Base-by-base conservation (phyloP, 2,888 invertebrate genomes). In the Synanthedon vespiformis region DNA sequence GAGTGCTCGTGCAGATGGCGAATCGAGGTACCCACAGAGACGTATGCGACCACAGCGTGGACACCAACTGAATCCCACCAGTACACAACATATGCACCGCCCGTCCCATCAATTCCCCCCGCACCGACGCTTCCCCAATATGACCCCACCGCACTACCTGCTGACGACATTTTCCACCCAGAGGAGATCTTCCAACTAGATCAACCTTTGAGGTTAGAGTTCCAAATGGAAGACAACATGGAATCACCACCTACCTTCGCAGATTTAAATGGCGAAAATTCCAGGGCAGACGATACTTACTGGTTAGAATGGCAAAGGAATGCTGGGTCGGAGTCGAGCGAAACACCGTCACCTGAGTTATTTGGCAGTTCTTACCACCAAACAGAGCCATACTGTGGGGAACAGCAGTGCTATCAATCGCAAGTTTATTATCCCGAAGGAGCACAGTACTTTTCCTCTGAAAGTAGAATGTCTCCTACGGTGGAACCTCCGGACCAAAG, bases 171-270 rank as follows among this genome's bases (percentile, higher is more conserved):
- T 27, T 93, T 93, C 70, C 93, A 93, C 67, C 93, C 93, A 0
- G 93, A 93, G 67, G 93, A 93, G 73, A 93, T 93, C 57, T 93
- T 93, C 75, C 93, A 93, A 70, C 75, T 93, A 55, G 93, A 93
- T 65, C 93, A 93, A 67, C 93, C 93, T 0, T 87, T 93, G 44
- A 82, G 92, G 61, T 79, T 91, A 0, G 92, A 92, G 63, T 92
- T 90, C 58, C 78, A 87, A 0, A 76, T 87, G 56, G 81, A 81
- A 51, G 82, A 74, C 54, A 72, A 88, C 0, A 70, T 90, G 11
- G 85, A 90, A 63, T 92, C 93, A 0, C 92, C 93, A 0, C 90
- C 92, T 0, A 92, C 92, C 0, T 84, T 94, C 53, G 87, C 93
- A 4, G 93, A 94, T 61, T 80, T 94, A 4, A 93, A 92, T 44